Conservation (phyloP, 2,888 invertebrate species). For the Acanthosoma haemorrhoidale region DNA sequence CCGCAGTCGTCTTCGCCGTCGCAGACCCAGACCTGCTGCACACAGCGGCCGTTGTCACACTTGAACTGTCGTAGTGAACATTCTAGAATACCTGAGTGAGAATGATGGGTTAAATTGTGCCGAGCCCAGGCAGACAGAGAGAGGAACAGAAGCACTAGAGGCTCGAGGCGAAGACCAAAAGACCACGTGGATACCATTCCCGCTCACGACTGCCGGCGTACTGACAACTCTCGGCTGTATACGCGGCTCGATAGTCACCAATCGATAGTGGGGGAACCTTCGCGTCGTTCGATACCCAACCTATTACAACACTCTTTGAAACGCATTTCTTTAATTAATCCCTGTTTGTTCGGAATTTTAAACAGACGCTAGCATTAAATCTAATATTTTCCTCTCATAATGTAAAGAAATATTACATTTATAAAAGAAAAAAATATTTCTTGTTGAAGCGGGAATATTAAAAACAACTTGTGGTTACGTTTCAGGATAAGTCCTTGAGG, state of each 20-base stretch:
- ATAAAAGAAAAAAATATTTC: too few species aligned
- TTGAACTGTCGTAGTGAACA: conserved; percentile 67
- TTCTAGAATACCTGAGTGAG: background rate
- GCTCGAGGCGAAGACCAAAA: background rate
- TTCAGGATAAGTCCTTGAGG: too few species aligned
- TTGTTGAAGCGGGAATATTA: too few species aligned
- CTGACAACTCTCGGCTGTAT: background rate
- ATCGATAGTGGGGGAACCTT: too few species aligned
- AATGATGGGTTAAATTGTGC: background rate
- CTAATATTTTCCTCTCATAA: too few species aligned
- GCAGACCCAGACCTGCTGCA: conserved; percentile 69
- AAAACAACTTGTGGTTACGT: too few species aligned
- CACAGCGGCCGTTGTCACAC: conserved; percentile 67
- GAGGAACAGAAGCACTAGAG: background rate
- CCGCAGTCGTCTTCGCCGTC: conserved; percentile 72
- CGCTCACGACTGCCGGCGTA: background rate
- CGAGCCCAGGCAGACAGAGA: background rate
- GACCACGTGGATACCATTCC: conserved; percentile 8
- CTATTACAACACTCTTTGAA: too few species aligned
- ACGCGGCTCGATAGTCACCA: background rate
- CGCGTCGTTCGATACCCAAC: too few species aligned
- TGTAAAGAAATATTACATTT: too few species aligned
- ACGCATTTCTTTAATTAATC: too few species aligned
- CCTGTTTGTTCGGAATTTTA: too few species aligned
- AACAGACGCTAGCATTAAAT: too few species aligned